These are phyloP conservation scores for Lamellibrachia columna DNA, from an alignment of 2,888 invertebrate genomes.

Conservation along the genomic window DNA sequence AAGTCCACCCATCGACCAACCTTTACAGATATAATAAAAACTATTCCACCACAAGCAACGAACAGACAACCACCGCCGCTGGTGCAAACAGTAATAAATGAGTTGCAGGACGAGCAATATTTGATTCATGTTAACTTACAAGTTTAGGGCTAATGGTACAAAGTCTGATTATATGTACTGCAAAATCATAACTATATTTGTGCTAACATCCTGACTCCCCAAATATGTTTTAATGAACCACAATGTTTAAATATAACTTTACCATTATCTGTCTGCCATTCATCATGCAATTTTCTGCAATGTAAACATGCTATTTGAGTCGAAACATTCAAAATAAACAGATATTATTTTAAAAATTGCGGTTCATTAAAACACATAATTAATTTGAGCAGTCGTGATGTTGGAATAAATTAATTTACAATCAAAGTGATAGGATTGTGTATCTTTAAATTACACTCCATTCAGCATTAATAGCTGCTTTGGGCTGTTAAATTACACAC, in stretches of 20 bases:
- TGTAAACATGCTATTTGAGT: too few relatives aligned
- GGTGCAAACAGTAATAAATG: not conserved
- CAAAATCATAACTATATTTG: not conserved
- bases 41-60: not conserved
- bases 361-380: too few relatives aligned
- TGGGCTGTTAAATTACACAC: too few relatives aligned
- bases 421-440: not conserved
- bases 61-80: not conserved
- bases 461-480: too few relatives aligned
- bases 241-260: not conserved
- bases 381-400: not conserved
- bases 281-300: too few relatives aligned
- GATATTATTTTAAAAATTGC: too few relatives aligned
- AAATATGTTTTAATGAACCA: slow-evolving; percentile 7
- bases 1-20: not conserved
- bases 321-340: not conserved
- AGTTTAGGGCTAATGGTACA: not conserved
- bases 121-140: not conserved
- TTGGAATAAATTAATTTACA: not conserved
- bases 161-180: not conserved
- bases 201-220: not conserved
- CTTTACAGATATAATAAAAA: not conserved
- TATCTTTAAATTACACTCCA: too few relatives aligned
- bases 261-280: too few relatives aligned
- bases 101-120: not conserved